These are phyloP conservation scores for Pyrgus malvae DNA, from an alignment of 2,888 invertebrate genomes.

Conservation along the genomic window DNA sequence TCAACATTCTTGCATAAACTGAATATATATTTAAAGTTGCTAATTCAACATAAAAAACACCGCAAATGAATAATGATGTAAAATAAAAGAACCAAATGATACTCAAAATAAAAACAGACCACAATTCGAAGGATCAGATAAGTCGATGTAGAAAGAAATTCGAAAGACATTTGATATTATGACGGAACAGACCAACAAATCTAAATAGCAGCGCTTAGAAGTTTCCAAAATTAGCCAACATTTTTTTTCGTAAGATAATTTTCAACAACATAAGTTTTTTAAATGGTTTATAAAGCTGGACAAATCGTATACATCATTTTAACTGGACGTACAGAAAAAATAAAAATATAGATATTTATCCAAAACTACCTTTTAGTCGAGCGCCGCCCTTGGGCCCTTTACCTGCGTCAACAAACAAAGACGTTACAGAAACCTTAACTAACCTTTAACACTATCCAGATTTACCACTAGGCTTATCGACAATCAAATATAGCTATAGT, in stretches of 20 bases:
- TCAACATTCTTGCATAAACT: too few species aligned
- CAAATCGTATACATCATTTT: slow-evolving; percentile 14
- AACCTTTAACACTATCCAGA: slow-evolving; percentile 5
- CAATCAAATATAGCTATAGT: background rate
- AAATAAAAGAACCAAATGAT: slow-evolving; percentile 8
- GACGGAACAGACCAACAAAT: background rate
- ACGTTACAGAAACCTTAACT: slow-evolving; percentile 17
- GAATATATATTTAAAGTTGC: too few species aligned
- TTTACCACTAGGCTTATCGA: slow-evolving; percentile 1
- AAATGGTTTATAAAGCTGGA: slow-evolving; percentile 22
- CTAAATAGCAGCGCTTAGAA: slow-evolving; percentile 7
- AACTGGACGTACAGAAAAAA: slow-evolving; percentile 21
- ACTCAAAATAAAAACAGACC: background rate
- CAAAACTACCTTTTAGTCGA: slow-evolving; percentile 23
- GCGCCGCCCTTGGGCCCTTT: slow-evolving; percentile 22
- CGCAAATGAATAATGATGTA: slow-evolving; percentile 15
- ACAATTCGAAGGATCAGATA: background rate
- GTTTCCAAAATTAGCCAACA: slow-evolving; percentile 9
- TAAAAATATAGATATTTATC: slow-evolving; percentile 23
- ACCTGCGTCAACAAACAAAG: slow-evolving; percentile 26
- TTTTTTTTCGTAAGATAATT: background rate
- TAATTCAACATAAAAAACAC: background rate
- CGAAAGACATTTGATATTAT: background rate
- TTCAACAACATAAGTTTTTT: slow-evolving; percentile 5
- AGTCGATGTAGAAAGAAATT: background rate